Conservation (phyloP, 2,888 invertebrate genomes). For the Tubulanus polymorphus region DNA sequence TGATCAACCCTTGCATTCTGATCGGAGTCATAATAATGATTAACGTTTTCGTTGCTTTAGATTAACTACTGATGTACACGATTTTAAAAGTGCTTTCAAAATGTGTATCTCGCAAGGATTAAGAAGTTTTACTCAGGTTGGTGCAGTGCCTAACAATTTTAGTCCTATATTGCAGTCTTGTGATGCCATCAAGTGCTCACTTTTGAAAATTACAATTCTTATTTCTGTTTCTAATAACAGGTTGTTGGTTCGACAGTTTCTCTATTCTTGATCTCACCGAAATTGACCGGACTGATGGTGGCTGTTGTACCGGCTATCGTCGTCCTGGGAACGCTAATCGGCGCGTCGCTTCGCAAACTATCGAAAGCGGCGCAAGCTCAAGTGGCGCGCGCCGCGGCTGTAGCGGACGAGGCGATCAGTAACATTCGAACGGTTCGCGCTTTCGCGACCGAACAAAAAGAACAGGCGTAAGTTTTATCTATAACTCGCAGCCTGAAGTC, state of each 20-base stretch:
- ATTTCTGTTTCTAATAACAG: slow-evolving; percentile 23
- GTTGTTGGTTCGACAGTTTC: slow-evolving; percentile 56
- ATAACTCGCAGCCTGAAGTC: too few species aligned
- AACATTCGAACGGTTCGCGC: slow-evolving; percentile 92
- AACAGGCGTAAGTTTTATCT: slow-evolving; percentile 56
- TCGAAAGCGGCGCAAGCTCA: slow-evolving; percentile 80
- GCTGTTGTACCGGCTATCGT: slow-evolving; percentile 83
- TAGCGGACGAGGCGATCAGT: slow-evolving; percentile 88
- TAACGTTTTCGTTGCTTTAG: too few species aligned
- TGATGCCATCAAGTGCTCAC: background rate
- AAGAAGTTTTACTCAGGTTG: slow-evolving; percentile 82
- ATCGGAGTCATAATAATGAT: too few species aligned
- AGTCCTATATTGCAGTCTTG: background rate
- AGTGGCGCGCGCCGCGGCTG: slow-evolving; percentile 77
- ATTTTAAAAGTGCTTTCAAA: slow-evolving; percentile 96
- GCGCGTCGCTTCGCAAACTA: slow-evolving; percentile 69
- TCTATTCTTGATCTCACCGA: slow-evolving; percentile 81
- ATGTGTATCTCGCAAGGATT: slow-evolving; percentile 88
- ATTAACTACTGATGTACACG: slow-evolving; percentile 88
- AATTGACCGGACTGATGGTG: slow-evolving; percentile 79
- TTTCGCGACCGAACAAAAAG: slow-evolving; percentile 87
- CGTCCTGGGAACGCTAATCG: slow-evolving; percentile 77
- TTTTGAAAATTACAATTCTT: background rate
- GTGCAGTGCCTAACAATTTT: too few species aligned
- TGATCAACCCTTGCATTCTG: too few species aligned